Percentiles rank a stretch among this genome's conserved stretches.
Conservation (phyloP, 1,140 invertebrate genomes). For the Hirudo medicinalis region DNA sequence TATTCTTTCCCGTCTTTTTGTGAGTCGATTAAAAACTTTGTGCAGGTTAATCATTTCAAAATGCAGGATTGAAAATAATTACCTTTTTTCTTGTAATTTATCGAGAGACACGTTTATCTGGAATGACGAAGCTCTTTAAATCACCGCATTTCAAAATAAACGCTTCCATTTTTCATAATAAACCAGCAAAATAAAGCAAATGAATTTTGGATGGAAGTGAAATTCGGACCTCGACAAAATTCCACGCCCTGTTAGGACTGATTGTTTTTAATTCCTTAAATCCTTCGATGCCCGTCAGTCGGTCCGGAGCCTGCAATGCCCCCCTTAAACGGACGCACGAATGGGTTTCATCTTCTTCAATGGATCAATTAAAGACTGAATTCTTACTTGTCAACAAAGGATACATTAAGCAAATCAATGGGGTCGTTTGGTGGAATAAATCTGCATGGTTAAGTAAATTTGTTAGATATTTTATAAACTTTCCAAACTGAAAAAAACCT, state of each 20-base stretch:
- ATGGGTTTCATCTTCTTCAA: neutral
- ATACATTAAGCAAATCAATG: slow-evolving; percentile 90
- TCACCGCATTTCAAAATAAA: neutral
- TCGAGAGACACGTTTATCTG: neutral
- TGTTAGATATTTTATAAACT: neutral
- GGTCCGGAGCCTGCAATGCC: slow-evolving; percentile 34
- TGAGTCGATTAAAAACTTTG: slow-evolving; percentile 14
- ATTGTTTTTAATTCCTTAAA: slow-evolving; percentile 56
- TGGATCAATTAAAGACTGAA: neutral
- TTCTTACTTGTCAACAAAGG: slow-evolving; percentile 51
- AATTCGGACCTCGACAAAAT: slow-evolving; percentile 52
- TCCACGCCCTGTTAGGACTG: slow-evolving; percentile 56
- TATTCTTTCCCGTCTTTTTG: slow-evolving; percentile 48
- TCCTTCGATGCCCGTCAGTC: slow-evolving; percentile 54
- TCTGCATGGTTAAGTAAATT: slow-evolving; percentile 25
- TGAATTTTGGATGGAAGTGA: neutral
- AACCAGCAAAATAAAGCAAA: neutral
- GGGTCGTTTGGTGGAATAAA: slow-evolving; percentile 53
- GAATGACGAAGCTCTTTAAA: neutral
- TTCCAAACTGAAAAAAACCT: neutral
- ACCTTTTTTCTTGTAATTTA: neutral
- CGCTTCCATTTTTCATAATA: neutral
- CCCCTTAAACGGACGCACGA: slow-evolving; percentile 13
- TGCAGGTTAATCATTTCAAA: neutral
- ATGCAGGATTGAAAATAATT: neutral